These are phyloP conservation scores for Nowickia ferox DNA, from an alignment of 2,888 invertebrate species.

Conservation along the genomic window DNA sequence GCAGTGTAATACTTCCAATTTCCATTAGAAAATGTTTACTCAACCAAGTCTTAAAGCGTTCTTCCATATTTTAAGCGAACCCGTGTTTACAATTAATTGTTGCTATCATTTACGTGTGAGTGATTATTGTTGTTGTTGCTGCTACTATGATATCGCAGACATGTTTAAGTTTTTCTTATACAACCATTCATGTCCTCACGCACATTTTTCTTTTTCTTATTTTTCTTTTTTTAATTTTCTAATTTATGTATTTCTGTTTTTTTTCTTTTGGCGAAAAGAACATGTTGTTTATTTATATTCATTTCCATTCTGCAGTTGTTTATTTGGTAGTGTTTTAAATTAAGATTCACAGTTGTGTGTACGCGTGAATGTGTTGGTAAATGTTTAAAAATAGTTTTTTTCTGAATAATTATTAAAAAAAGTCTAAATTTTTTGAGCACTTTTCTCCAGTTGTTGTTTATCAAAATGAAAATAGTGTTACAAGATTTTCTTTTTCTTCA, in stretches of 20 bases:
- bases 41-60: not conserved
- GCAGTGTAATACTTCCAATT: too few relatives aligned
- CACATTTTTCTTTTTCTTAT: slow-evolving; percentile 39
- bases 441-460: not conserved
- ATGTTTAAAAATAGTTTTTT: slow-evolving; percentile 37
- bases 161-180: slow-evolving; percentile 55
- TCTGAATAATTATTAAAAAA: slow-evolving; percentile 28
- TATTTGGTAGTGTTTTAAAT: slow-evolving; percentile 7
- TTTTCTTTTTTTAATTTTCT: not conserved
- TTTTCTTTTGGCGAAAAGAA: slow-evolving; percentile 29
- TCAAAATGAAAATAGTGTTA: slow-evolving; percentile 12
- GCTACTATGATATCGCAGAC: slow-evolving; percentile 27
- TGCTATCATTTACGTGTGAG: not conserved
- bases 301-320: slow-evolving; percentile 19
- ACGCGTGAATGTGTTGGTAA: not conserved
- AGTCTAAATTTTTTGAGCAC: slow-evolving; percentile 5
- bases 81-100: not conserved
- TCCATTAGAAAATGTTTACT: not conserved
- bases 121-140: not conserved
- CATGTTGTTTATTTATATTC: slow-evolving; percentile 32
- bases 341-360: slow-evolving; percentile 23
- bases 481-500: slow-evolving; percentile 8
- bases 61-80: not conserved
- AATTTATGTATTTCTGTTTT: not conserved
- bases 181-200: slow-evolving; percentile 66